Percentiles rank a stretch among this genome's conserved stretches.
These are phyloP conservation scores for Drosophila bocqueti DNA, from an alignment of 1,140 invertebrate species.

Conservation along the genomic window DNA sequence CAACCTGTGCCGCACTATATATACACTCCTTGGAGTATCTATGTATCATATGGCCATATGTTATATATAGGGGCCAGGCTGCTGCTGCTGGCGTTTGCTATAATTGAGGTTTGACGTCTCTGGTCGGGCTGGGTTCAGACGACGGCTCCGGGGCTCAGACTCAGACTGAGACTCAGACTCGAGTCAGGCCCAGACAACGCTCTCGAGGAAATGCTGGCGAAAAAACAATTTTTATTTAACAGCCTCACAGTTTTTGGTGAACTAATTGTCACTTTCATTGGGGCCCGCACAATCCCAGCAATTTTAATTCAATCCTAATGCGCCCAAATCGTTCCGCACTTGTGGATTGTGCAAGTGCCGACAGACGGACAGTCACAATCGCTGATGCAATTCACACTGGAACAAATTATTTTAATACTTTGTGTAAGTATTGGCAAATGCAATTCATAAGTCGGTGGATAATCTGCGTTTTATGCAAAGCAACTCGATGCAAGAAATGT, in stretches of 20 bases:
- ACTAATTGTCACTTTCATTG: constrained; percentile 81
- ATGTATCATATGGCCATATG: constrained; percentile 41
- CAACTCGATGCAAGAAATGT: constrained; percentile 26
- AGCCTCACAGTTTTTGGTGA: constrained; percentile 40
- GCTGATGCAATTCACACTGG: constrained; percentile 49
- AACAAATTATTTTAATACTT: constrained; percentile 47
- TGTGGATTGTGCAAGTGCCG: constrained; percentile 59
- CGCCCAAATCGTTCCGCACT: constrained; percentile 60
- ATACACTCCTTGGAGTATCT: constrained; percentile 18
- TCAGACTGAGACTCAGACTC: neutral
- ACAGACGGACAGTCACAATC: constrained; percentile 2
- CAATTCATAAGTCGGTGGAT: constrained; percentile 49
- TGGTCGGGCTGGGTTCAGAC: constrained; percentile 31
- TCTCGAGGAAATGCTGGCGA: constrained; percentile 70
- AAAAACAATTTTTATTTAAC: constrained; percentile 34
- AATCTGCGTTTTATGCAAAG: constrained; percentile 65
- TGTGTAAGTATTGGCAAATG: constrained; percentile 40
- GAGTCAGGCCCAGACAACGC: constrained; percentile 2
- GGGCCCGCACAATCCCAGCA: constrained; percentile 72
- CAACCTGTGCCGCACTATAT: constrained; percentile 60
- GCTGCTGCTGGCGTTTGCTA: constrained; percentile 62
- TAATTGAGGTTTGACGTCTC: constrained; percentile 71
- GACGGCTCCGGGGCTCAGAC: constrained; percentile 48
- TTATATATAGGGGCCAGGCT: constrained; percentile 39
- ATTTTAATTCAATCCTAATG: constrained; percentile 82